Base-by-base conservation (phyloP, 2,888 invertebrate species). In the Rhyacophila evoluta region DNA sequence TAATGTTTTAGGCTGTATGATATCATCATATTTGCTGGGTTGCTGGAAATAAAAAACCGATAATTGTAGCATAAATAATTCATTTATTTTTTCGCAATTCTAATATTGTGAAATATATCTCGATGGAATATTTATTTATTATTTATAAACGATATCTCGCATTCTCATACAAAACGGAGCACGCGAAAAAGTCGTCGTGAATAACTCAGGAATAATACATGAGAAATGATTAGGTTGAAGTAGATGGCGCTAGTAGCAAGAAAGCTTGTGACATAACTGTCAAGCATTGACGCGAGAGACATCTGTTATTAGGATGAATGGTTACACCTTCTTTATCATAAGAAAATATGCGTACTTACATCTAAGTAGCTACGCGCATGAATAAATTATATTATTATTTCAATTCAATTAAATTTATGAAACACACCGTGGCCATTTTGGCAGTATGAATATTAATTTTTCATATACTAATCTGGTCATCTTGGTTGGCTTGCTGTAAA, bases 241-340 rank as follows among this genome's bases (percentile, higher is more conserved):
- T 55, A 28, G 29, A 69, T 28, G 29, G 12, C 69, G 69, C 69
- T 28, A 69, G 69, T 27, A 55, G 68, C 33, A 33, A 33, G 68
- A 76, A 36, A 39, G 76, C 71, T 41, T 70, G 76, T 71, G 71
- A 39, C 76, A 76, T 15, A 68, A 39, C 37, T 76, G 76, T 76
- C 76, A 72, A 19, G 29, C 55, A 76, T 76, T 76, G 76, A 76
- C 76, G 37, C 19, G 75, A 75, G 71, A 70, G 68, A 75, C 76
- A 71, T 76, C 39, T 38, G 76, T 76, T 71, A 76, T 76, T 76
- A 72, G 76, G 28, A 75, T 68, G 68, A 75, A 55, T 75, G 33
- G 37, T 69, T 69, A 29, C 33, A 69, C 15, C 69, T 69, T 69
- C 28, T 12, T 69, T 69, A 25, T n/a, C 12, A 69, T 6, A 27